Conservation (phyloP, 2,113 vertebrate genomes). For the Centrocercus urophasianus region DNA sequence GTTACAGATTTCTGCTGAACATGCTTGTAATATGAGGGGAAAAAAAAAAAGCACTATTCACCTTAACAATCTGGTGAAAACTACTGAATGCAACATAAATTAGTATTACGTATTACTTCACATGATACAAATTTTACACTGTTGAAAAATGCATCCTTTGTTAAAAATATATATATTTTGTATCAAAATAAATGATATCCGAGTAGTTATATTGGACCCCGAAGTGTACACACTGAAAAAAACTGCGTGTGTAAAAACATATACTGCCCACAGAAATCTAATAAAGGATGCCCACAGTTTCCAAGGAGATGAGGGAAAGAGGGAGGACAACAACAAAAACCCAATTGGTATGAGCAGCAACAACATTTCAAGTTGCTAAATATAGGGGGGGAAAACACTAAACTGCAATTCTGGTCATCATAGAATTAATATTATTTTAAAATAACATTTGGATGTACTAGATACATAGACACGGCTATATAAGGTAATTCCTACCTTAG, state of each 20-base stretch:
- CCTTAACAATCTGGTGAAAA: conserved; percentile 29
- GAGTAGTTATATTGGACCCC: neutral
- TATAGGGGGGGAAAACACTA: conserved; percentile 13
- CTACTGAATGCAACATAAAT: neutral
- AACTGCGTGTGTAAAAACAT: neutral
- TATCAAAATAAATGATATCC: neutral
- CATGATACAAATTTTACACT: neutral
- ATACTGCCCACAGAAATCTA: neutral
- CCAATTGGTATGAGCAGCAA: neutral
- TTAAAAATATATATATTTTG: neutral
- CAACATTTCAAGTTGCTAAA: conserved; percentile 36
- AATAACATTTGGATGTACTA: conserved; percentile 7
- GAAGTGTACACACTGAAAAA: neutral
- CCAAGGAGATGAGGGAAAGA: conserved; percentile 57
- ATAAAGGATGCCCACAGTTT: conserved; percentile 38
- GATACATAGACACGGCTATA: neutral
- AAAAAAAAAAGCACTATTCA: neutral
- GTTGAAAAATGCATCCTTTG: neutral
- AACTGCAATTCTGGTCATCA: neutral
- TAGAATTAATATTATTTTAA: neutral
- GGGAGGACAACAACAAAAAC: neutral
- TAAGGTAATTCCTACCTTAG: conserved; percentile 50
- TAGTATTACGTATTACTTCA: neutral
- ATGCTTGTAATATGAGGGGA: neutral
- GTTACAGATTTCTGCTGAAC: neutral